Evolutionary conservation across 2,797 vertebrate genomes (phyloP).

Genomic region (Harpagifer antarcticus): DNA sequence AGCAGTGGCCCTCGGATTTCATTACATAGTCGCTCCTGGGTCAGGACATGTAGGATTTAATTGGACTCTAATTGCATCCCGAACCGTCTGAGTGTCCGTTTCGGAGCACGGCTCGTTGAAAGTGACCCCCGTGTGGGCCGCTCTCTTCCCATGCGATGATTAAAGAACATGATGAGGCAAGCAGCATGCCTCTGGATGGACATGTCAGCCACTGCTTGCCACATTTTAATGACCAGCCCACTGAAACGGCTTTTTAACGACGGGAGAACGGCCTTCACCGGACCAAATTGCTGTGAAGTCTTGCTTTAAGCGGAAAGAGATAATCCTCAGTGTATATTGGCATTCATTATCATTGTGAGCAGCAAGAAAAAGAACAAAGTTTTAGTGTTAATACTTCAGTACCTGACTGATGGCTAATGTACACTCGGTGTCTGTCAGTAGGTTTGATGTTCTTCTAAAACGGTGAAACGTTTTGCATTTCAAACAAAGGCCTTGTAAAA

Average conservation of each 20-base stretch:
- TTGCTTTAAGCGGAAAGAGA: conserved; percentile 36
- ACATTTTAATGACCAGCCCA: conserved; percentile 79
- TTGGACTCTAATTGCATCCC: conserved; percentile 67
- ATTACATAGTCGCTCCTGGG: conserved; percentile 49
- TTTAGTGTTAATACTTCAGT: conserved; percentile 5
- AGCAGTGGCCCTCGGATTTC: conserved; percentile 53
- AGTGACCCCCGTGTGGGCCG: conserved; percentile 69
- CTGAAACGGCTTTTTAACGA: conserved; percentile 73
- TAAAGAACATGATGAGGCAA: conserved; percentile 78
- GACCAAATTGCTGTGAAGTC: conserved; percentile 48
- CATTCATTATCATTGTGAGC: conserved; percentile 31
- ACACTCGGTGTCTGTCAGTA: conserved; percentile 12
- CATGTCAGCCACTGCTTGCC: conserved; percentile 58
- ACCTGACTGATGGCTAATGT: conserved; percentile 8
- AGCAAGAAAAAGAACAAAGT: background rate
- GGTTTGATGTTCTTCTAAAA: conserved; percentile 30
- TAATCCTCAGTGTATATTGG: conserved; percentile 18
- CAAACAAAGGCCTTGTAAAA: conserved; percentile 15
- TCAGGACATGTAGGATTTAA: conserved; percentile 75
- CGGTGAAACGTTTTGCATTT: conserved; percentile 13
- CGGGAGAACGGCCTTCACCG: conserved; percentile 57
- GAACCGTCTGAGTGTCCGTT: conserved; percentile 45
- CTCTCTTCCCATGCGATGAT: conserved; percentile 72
- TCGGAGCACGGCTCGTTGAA: conserved; percentile 63
- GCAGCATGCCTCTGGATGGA: conserved; percentile 68